phyloP scores from a whole-genome alignment of 2,888 invertebrate species.

The Sepioteuthis lessoniana region DNA sequence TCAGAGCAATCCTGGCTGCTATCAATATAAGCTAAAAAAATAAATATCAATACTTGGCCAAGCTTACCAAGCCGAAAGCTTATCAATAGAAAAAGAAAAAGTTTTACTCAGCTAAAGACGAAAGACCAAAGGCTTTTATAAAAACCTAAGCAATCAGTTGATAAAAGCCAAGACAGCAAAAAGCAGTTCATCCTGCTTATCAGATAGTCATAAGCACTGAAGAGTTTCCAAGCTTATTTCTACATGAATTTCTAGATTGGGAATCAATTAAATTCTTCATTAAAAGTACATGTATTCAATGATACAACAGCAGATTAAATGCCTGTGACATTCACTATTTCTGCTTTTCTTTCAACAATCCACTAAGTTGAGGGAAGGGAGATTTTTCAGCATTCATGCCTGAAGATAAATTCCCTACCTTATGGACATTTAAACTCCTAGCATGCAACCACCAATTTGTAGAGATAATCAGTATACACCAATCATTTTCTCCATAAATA shows the following conservation, averaged over 20 bases:
- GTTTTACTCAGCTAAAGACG: background rate
- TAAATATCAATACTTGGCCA: background rate
- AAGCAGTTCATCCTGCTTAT: background rate
- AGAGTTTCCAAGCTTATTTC: background rate
- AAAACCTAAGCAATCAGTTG: background rate
- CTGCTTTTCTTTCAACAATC: no score
- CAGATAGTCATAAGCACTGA: background rate
- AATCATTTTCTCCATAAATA: no score
- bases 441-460: background rate
- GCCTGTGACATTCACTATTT: background rate
- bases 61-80: background rate
- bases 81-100: background rate
- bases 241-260: background rate
- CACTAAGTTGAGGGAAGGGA: background rate
- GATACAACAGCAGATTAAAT: background rate
- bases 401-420: background rate
- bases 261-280: no score
- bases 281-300: background rate
- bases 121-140: background rate
- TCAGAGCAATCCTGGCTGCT: conserved; percentile 1
- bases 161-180: background rate
- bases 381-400: background rate
- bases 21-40: background rate
- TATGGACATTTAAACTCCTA: background rate
- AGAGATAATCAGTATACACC: no score